Percentiles rank a stretch among this genome's conserved stretches.
Conservation (phyloP, 2,113 vertebrate species). For the Phalacrocorax brasilianus region DNA sequence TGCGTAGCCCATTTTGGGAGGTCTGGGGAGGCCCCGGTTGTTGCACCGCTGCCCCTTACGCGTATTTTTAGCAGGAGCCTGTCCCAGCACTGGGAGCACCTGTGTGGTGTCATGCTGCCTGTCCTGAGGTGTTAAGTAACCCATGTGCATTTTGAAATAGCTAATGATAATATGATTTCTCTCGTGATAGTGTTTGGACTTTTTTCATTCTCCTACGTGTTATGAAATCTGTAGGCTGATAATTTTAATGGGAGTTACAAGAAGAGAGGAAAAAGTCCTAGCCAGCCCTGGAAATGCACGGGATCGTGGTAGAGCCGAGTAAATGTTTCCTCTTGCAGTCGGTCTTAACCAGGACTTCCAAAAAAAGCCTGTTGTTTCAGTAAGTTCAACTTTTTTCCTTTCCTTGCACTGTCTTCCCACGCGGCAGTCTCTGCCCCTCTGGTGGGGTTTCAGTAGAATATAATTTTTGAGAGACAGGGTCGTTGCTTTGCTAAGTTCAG, state of each 20-base stretch:
- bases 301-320: not conserved
- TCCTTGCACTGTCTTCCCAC: not conserved
- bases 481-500: not conserved
- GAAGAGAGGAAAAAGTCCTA: not conserved
- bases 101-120: not conserved
- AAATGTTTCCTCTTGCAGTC: not conserved
- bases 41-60: accelerated
- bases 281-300: not conserved
- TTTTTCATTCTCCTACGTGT: conserved; percentile 21
- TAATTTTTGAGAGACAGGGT: not conserved
- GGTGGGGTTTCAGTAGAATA: not conserved
- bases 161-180: not conserved
- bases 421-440: not conserved
- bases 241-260: conserved; percentile 47
- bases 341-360: not conserved
- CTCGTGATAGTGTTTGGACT: not conserved
- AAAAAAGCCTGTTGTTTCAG: not conserved
- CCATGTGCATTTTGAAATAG: conserved; percentile 19
- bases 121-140: conserved; percentile 20
- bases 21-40: not conserved
- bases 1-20: not conserved
- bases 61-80: not conserved
- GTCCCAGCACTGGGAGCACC: not conserved
- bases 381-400: conserved; percentile 15
- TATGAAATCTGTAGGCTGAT: conserved; percentile 58